Evolutionary conservation across 53 echinoderm and acorn worm species (phyloP).

Genomic region (Astropecten irregularis): DNA sequence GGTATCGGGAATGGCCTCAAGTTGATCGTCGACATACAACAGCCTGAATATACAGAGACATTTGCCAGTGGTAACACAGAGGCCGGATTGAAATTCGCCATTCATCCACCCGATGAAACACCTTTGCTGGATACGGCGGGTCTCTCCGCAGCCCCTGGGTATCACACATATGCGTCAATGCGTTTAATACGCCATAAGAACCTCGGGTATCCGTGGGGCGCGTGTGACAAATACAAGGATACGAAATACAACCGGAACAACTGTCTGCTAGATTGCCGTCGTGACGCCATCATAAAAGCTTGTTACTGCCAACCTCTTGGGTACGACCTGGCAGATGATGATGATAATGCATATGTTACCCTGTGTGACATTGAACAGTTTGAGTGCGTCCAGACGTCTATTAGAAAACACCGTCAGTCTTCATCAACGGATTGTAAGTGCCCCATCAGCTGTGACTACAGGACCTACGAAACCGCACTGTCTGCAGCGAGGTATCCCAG

Average conservation of each 20-base stretch:
- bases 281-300: background rate
- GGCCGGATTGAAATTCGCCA: too few relatives aligned
- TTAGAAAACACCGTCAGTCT: background rate
- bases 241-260: slow-evolving; percentile 7
- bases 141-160: too few relatives aligned
- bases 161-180: too few relatives aligned
- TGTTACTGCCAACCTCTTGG: slow-evolving; percentile 36
- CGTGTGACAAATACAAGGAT: too few relatives aligned
- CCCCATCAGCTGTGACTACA: slow-evolving; percentile 24
- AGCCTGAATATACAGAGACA: slow-evolving; percentile 33
- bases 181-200: background rate
- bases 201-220: slow-evolving; percentile 40
- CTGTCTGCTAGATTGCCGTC: slow-evolving; percentile 24
- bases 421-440: background rate
- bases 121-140: too few relatives aligned
- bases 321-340: background rate
- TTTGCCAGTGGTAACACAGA: too few relatives aligned
- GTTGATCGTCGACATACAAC: slow-evolving; percentile 28
- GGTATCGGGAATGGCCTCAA: too few relatives aligned
- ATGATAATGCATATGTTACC: background rate
- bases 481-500: slow-evolving; percentile 36
- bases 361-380: background rate
- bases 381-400: background rate
- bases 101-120: too few relatives aligned
- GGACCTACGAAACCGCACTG: slow-evolving; percentile 13